These are phyloP conservation scores for Hyles lineata DNA, from an alignment of 2,888 invertebrate species.

Conservation along the genomic window DNA sequence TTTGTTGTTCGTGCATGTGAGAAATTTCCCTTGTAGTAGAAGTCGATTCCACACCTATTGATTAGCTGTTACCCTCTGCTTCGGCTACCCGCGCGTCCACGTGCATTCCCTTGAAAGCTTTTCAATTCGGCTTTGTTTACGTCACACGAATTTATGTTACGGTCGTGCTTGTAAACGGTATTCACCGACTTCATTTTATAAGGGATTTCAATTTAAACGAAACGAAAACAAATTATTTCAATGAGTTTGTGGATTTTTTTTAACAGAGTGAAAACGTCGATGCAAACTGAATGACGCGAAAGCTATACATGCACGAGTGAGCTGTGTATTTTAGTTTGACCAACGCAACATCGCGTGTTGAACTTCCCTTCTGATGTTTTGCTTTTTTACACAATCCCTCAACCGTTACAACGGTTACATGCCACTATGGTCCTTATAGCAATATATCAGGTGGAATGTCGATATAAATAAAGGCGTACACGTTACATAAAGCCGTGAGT, in stretches of 20 bases:
- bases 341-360: slow-evolving; percentile 70
- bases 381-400: slow-evolving; percentile 60
- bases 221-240: neutral
- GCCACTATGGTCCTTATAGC: slow-evolving; percentile 9
- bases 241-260: neutral
- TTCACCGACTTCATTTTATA: slow-evolving; percentile 35
- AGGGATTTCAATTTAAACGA: neutral
- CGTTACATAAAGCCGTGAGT: neutral
- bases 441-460: neutral
- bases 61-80: slow-evolving; percentile 62
- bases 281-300: slow-evolving; percentile 45
- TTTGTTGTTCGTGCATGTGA: slow-evolving; percentile 42
- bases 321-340: slow-evolving; percentile 29
- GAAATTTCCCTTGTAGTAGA: slow-evolving; percentile 53
- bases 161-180: slow-evolving; percentile 29
- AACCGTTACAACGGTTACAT: slow-evolving; percentile 41
- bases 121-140: slow-evolving; percentile 39
- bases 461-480: neutral
- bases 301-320: slow-evolving; percentile 39
- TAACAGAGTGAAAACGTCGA: slow-evolving; percentile 45
- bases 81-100: slow-evolving; percentile 44
- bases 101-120: slow-evolving; percentile 60
- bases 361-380: slow-evolving; percentile 45
- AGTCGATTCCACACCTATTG: slow-evolving; percentile 64
- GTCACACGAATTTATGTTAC: slow-evolving; percentile 30